These are phyloP conservation scores for Scaptomyza reducta DNA, from an alignment of 2,888 invertebrate species.

Conservation along the genomic window DNA sequence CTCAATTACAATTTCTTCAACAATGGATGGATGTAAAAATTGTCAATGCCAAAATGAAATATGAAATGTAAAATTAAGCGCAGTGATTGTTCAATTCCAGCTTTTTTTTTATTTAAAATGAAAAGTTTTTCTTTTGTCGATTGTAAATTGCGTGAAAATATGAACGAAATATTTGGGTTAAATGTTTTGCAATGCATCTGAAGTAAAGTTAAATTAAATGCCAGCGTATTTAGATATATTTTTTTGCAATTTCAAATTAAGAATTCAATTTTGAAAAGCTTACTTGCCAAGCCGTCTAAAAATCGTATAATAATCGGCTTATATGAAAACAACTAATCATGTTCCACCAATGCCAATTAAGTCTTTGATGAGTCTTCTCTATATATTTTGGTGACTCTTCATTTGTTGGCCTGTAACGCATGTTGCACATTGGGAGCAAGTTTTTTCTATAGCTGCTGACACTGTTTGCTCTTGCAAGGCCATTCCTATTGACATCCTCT, in stretches of 20 bases:
- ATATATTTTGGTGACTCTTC: conserved; percentile 39
- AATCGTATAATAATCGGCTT: conserved; percentile 7
- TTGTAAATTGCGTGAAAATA: conserved; percentile 35
- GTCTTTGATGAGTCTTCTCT: neutral
- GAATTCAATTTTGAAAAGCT: neutral
- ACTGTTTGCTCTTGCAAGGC: conserved; percentile 44
- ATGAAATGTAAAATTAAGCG: conserved; percentile 60
- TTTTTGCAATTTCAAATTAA: neutral
- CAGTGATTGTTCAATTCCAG: conserved; percentile 57
- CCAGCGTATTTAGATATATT: too few species aligned
- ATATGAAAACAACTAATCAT: conserved; percentile 36
- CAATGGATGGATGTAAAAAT: conserved; percentile 53
- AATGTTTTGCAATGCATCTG: conserved; percentile 7
- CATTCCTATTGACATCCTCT: conserved; percentile 27
- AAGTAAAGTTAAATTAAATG: neutral
- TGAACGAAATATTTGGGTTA: conserved; percentile 28
- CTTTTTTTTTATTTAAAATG: conserved; percentile 22
- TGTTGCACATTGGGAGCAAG: conserved; percentile 32
- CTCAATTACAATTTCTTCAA: conserved; percentile 62
- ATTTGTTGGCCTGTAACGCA: conserved; percentile 28
- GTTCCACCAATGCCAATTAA: conserved; percentile 34
- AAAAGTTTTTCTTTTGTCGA: conserved; percentile 41
- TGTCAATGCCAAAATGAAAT: conserved; percentile 72
- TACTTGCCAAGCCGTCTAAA: neutral
- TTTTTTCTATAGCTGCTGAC: conserved; percentile 22